Evolutionary conservation across 1,140 invertebrate genomes (phyloP), one percentile per base, ranked within the genome.

Genomic region (Lethocerus indicus): DNA sequence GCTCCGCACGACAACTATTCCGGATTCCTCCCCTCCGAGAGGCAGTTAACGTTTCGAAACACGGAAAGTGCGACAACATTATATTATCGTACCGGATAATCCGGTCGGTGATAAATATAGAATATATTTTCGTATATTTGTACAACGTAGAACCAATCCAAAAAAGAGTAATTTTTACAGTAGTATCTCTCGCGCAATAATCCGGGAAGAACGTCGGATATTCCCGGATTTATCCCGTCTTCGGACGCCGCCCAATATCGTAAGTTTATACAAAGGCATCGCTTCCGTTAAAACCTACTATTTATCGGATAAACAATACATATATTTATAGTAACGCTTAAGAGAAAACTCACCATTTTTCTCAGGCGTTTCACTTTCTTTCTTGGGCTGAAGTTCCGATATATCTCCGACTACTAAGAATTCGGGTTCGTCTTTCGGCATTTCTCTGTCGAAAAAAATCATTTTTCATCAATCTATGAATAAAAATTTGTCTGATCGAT

Each of bases 321-420:
- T 18, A 16, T 21, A 16, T 41, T 18, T 14, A 21, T 3, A 18
- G 2, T 41, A 41, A 16, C 24, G 13, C 24, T 18, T 41, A 41
- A 3, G 24, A 21, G 3, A 16, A 21, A 14, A 42, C 25, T 37
- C 46, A 53, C 47, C 47, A 36, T 50, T 50, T 16, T 39, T 41
- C 24, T 23, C 18, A 9, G 51, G 12, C 6, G 12, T 5, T 2
- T 24, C 26, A 20, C 13, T 27, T 44, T 32, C 35, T 37, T 53
- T 41, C 50, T 49, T 49, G 6, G 52, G 47, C 35, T 49, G 49
- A n/a, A 40, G 27, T 14, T 49, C 47, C 18, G 41, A 32, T 3
- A 25, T 23, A 39, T 43, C 36, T 1, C 42, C 35, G 6, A 28
- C n/a, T 4, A 49, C 32, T n/a, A 53, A 45, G 21, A 49, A 49